phyloP scores from a whole-genome alignment of 1,140 invertebrate genomes.

The Drosophila dunni region DNA sequence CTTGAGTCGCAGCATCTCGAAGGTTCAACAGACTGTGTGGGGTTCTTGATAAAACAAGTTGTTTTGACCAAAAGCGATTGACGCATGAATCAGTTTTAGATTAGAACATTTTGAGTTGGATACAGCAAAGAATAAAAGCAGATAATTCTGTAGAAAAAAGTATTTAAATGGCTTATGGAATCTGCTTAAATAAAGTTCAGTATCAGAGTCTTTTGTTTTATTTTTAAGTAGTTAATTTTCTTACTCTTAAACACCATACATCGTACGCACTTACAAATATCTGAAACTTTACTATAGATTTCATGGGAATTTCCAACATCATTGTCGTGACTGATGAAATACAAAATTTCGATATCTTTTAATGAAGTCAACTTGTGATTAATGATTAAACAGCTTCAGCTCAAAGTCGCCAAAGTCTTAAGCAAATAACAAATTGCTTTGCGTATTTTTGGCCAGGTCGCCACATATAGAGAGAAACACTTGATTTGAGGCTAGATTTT shows the following conservation, averaged over 20 bases:
- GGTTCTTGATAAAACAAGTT: slow-evolving; percentile 49
- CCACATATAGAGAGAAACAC: neutral
- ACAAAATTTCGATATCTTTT: too few relatives aligned
- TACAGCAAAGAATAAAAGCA: slow-evolving; percentile 29
- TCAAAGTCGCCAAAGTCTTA: neutral
- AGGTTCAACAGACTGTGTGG: slow-evolving; percentile 76
- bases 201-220: slow-evolving; percentile 65
- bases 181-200: slow-evolving; percentile 43
- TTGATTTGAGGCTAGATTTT: neutral
- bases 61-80: slow-evolving; percentile 37
- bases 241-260: too few relatives aligned
- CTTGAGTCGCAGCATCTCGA: slow-evolving; percentile 59
- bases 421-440: slow-evolving; percentile 2
- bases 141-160: too few relatives aligned
- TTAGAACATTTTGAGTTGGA: slow-evolving; percentile 24
- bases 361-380: neutral
- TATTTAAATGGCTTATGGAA: too few relatives aligned
- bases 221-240: too few relatives aligned
- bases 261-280: too few relatives aligned
- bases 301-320: too few relatives aligned
- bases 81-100: slow-evolving; percentile 50
- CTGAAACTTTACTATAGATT: too few relatives aligned
- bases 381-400: neutral
- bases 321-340: too few relatives aligned
- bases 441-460: neutral